Conservation (phyloP, 2,888 invertebrate genomes). For the Eilema griseolum region DNA sequence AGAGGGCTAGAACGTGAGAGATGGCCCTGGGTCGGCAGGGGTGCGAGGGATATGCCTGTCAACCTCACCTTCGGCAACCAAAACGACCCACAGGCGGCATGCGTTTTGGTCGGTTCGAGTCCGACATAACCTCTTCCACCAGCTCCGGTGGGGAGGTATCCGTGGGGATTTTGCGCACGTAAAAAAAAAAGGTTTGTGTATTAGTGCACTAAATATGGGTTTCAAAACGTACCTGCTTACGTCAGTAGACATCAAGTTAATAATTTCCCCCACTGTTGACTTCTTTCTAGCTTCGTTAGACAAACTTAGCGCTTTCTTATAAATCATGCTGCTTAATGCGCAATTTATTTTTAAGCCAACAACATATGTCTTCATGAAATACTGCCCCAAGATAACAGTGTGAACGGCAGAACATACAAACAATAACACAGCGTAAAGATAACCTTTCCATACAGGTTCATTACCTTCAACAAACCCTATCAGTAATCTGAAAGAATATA, state of each 20-base stretch:
- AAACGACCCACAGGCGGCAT: too few relatives aligned
- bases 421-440: constrained; percentile 90
- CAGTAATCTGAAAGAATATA: constrained; percentile 79
- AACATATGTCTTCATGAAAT: constrained; percentile 93
- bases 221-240: constrained; percentile 86
- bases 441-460: too few relatives aligned
- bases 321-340: constrained; percentile 92
- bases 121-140: too few relatives aligned
- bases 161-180: too few relatives aligned
- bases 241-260: constrained; percentile 95
- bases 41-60: too few relatives aligned
- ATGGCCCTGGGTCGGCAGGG: too few relatives aligned
- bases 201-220: background rate
- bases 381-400: constrained; percentile 93
- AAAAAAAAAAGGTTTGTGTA: too few relatives aligned
- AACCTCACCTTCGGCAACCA: too few relatives aligned
- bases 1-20: too few relatives aligned
- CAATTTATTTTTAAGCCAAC: constrained; percentile 94
- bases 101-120: too few relatives aligned
- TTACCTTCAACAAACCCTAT: constrained; percentile 88
- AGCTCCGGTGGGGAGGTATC: too few relatives aligned
- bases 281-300: constrained; percentile 91
- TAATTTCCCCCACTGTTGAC: constrained; percentile 94
- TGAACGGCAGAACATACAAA: constrained; percentile 90
- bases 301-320: constrained; percentile 91